Base-by-base conservation (phyloP, 1,140 invertebrate species). In the Tribolium madens region DNA sequence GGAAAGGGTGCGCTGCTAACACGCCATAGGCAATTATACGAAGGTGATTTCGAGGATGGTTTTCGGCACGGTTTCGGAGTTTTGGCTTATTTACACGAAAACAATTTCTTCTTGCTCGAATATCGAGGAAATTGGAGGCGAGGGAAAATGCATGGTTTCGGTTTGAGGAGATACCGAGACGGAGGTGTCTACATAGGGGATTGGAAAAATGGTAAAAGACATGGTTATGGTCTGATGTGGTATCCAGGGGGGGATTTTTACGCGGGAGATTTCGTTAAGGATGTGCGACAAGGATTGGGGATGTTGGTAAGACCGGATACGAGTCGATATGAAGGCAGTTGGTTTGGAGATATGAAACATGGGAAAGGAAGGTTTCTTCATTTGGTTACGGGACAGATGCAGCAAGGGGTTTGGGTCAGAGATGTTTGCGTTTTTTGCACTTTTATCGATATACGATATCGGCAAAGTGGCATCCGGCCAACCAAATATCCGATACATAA, bases 141-240 rank as follows among this genome's bases (percentile, higher is more conserved):
- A 6, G 89, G 89, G 0, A 88, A 86, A 77, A 87, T 85, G 6
- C 83, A 90, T 14, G 90, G 90, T 14, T 83, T 87, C 15, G 91
- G 90, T 2, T 83, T 87, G 79, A 81, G 85, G 33, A 88, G 89
- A 79, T 91, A 89, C 78, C 81, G 85, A n/a, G 87, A 91, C 70
- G 88, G 88, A 1, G 86, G 87, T 53, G 86, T 89, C 31, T 92
- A 91, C 78, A 87, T 90, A 68, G 93, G 92, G 4, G 86, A 89
- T 69, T 93, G 91, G 87, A 85, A 86, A 48, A 80, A 82, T 9
- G 90, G 91, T 10, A 86, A 88, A 75, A 84, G 88, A 13, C 85
- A 92, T 42, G 92, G 92, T 0, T 91, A 90, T 78, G 93, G 93
- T 2, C 87, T 87, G 73, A 87, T 90, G 84, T 91, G 89, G 90